Percentiles rank a stretch among this genome's conserved stretches.
Evolutionary conservation across 2,797 vertebrate species (phyloP).

Genomic region (Pristis pectinata): DNA sequence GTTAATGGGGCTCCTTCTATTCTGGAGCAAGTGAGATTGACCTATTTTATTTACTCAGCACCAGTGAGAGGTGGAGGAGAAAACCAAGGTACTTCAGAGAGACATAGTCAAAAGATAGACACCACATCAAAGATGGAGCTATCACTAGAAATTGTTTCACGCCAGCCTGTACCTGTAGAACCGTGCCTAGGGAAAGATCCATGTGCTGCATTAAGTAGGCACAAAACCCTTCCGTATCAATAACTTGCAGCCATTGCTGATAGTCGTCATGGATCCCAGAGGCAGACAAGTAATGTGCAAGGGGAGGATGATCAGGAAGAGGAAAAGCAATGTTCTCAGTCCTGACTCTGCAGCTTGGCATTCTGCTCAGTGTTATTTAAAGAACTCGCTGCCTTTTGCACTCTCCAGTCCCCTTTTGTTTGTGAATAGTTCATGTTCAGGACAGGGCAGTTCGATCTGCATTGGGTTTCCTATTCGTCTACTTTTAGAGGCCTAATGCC

Average conservation of each 20-base stretch:
- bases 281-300: not conserved
- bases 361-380: not conserved
- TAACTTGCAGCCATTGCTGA: too few relatives aligned
- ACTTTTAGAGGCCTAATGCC: not conserved
- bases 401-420: not conserved
- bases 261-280: too few relatives aligned
- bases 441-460: not conserved
- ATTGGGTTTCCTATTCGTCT: not conserved
- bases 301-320: not conserved
- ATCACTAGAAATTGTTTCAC: not conserved
- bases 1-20: not conserved
- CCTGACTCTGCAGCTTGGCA: not conserved
- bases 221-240: too few relatives aligned
- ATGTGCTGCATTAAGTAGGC: not conserved
- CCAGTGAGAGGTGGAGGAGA: too few relatives aligned
- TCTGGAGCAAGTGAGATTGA: not conserved
- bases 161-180: not conserved
- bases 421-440: not conserved
- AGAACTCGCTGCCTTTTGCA: not conserved
- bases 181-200: not conserved
- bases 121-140: not conserved
- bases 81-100: not conserved
- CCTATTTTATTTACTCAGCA: not conserved
- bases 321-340: not conserved
- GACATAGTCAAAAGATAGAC: not conserved